These are phyloP conservation scores for Crotalus viridis DNA, from an alignment of 2,113 vertebrate genomes.

Conservation along the genomic window DNA sequence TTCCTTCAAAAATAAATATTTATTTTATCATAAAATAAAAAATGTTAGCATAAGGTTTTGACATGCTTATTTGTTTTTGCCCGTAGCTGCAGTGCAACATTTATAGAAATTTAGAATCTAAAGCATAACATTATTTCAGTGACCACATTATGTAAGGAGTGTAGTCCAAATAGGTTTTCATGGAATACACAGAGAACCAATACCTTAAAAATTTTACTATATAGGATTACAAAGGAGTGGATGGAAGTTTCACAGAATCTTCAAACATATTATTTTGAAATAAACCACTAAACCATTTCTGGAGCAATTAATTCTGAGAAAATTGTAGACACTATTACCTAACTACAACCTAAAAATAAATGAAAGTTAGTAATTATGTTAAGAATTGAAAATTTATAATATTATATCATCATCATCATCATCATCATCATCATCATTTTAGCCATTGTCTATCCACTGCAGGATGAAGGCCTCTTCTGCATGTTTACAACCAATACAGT, in stretches of 20 bases:
- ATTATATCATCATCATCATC: neutral
- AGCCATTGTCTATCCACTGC: neutral
- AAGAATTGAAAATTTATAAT: neutral
- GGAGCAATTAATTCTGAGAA: neutral
- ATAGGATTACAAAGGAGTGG: neutral
- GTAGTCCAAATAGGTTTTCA: neutral
- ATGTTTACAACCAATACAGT: neutral
- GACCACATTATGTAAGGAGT: neutral
- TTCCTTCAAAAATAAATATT: neutral
- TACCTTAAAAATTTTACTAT: neutral
- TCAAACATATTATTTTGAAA: neutral
- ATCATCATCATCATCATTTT: neutral
- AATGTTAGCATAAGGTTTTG: neutral
- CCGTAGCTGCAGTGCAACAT: neutral
- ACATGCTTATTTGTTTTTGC: neutral
- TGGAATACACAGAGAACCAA: neutral
- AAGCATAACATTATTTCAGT: neutral
- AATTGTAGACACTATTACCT: neutral
- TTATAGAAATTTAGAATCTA: neutral
- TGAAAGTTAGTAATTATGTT: neutral
- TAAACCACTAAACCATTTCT: neutral
- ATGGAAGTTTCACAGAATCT: neutral
- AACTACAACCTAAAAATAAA: neutral
- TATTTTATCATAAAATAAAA: neutral
- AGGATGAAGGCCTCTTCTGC: neutral